A percentile compares a stretch with the other conserved stretches of the same genome.
Conservation (phyloP, 2,888 invertebrate species). For the Cerastis rubricosa region DNA sequence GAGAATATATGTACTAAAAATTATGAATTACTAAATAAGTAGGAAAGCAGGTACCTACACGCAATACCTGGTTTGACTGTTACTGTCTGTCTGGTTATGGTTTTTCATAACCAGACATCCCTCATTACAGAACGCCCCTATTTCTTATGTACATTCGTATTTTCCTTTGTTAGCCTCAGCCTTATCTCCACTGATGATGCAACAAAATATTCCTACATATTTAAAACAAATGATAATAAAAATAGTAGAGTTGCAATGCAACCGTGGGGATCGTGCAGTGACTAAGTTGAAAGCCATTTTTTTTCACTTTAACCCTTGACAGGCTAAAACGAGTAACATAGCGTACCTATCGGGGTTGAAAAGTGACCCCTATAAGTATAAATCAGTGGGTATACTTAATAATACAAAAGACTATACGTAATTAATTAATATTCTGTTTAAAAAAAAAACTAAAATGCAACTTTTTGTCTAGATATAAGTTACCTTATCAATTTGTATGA, state of each 20-base stretch:
- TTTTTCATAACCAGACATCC: no score
- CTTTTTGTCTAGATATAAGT: no score
- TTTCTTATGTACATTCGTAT: not conserved
- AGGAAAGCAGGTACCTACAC: not conserved
- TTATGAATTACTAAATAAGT: no score
- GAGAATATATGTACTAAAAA: not conserved
- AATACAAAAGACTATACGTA: no score
- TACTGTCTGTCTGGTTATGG: not conserved
- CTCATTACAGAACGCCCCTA: not conserved
- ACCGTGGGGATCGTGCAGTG: not conserved
- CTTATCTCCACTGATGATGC: not conserved
- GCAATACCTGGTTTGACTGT: not conserved
- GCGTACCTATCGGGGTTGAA: no score
- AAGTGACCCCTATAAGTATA: no score
- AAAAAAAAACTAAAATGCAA: no score
- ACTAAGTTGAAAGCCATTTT: not conserved
- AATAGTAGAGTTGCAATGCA: not conserved
- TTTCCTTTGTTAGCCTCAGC: not conserved
- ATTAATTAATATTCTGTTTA: no score
- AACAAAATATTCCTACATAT: not conserved
- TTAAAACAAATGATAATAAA: conserved; percentile 4
- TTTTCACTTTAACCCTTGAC: no score
- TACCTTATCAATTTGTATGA: no score
- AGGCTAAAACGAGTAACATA: no score
- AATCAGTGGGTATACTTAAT: no score